A percentile compares a stretch with the other conserved stretches of the same genome.
Conservation (phyloP, 2,797 vertebrate species). For the Anniella stebbinsi region DNA sequence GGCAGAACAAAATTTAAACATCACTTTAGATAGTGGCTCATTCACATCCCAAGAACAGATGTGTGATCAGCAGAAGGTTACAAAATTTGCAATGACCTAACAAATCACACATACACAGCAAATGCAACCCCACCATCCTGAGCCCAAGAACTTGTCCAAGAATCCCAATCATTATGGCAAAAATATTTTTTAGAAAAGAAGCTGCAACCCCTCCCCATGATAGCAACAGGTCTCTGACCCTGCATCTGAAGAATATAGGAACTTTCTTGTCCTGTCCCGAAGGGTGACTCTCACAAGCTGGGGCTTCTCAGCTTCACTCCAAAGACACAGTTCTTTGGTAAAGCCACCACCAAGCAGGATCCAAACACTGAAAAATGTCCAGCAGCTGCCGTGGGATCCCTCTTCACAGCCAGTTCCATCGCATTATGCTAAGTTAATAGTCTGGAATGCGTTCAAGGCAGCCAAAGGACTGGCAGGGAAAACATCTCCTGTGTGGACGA, state of each 20-base stretch:
- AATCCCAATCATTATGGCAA: not conserved
- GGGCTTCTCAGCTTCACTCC: constrained; percentile 27
- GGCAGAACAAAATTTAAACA: not conserved
- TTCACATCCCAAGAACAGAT: not conserved
- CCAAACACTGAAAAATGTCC: not conserved
- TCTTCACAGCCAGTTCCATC: not conserved
- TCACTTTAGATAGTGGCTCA: not conserved
- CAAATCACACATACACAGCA: not conserved
- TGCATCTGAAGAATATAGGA: not conserved
- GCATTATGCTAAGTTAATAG: not conserved
- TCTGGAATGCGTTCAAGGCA: fast-evolving
- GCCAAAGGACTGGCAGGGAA: constrained; percentile 2
- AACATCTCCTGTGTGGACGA: fast-evolving
- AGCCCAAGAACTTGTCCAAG: not conserved
- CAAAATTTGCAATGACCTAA: not conserved
- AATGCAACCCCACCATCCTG: not conserved
- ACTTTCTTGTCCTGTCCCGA: not conserved
- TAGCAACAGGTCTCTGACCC: constrained; percentile 16
- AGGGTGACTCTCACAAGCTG: fast-evolving
- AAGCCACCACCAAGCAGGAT: not conserved
- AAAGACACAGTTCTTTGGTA: not conserved
- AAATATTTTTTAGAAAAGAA: not conserved
- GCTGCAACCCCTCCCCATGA: not conserved
- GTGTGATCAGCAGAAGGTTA: not conserved
- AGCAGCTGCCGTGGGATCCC: not conserved